phyloP scores from a whole-genome alignment of 2,797 vertebrate species.

The Labroides dimidiatus region DNA sequence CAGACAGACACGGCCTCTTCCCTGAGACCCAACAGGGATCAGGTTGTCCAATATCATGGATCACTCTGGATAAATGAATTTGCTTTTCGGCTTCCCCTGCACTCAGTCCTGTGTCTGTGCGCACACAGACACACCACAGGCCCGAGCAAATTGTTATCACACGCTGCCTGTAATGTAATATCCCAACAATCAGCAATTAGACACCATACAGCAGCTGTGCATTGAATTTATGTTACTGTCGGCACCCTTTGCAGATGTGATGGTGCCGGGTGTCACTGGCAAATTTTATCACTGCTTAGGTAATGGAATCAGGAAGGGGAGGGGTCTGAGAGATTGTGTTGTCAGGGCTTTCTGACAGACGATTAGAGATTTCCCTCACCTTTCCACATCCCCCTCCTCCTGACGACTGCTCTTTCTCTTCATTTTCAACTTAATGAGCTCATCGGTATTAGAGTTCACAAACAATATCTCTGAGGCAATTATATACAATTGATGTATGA shows the following conservation, averaged over 20 bases:
- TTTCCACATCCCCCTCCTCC: not conserved
- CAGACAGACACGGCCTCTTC: conserved; percentile 1
- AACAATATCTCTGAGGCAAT: conserved; percentile 44
- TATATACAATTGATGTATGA: conserved; percentile 27
- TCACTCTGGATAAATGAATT: conserved; percentile 62
- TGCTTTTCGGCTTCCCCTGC: conserved; percentile 38
- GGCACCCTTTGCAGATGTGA: conserved; percentile 61
- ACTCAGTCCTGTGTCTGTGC: conserved; percentile 3
- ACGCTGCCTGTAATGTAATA: conserved; percentile 74
- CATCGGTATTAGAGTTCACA: conserved; percentile 40
- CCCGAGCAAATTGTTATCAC: conserved; percentile 54
- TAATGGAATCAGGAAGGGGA: conserved; percentile 78
- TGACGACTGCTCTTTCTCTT: conserved; percentile 3
- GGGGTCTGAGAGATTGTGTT: conserved; percentile 73
- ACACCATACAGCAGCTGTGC: conserved; percentile 35
- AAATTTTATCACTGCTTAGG: conserved; percentile 77
- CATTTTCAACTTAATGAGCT: conserved; percentile 39
- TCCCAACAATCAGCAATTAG: conserved; percentile 82
- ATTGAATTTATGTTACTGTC: conserved; percentile 75
- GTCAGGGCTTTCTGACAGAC: conserved; percentile 76
- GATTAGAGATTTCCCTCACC: conserved; percentile 52
- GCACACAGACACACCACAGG: conserved; percentile 27
- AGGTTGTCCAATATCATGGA: conserved; percentile 47
- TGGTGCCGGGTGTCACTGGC: conserved; percentile 73
- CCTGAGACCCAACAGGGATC: conserved; percentile 50